Percentiles rank a stretch among this genome's conserved stretches.
Conservation (phyloP, 2,888 invertebrate genomes). For the Yponomeuta sedellus region DNA sequence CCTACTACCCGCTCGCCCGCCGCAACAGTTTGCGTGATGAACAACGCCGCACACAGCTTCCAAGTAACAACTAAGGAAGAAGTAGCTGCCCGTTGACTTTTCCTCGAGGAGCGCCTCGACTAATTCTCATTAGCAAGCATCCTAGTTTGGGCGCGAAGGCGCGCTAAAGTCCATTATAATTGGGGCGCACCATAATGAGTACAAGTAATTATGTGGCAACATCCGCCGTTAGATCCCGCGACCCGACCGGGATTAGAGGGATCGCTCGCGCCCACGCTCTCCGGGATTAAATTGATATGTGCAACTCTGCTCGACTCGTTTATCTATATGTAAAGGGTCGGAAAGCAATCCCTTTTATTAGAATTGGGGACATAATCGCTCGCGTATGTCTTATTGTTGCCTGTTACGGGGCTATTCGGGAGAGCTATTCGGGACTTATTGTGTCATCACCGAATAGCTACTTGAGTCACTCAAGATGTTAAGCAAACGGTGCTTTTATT, state of each 20-base stretch:
- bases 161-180: conserved; percentile 34
- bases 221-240: conserved; percentile 52
- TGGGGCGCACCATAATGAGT: conserved; percentile 45
- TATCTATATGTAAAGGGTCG: conserved; percentile 66
- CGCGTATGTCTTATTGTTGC: conserved; percentile 60
- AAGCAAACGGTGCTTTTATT: conserved; percentile 30
- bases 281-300: conserved; percentile 70
- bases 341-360: conserved; percentile 66
- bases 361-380: conserved; percentile 59
- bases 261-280: conserved; percentile 53
- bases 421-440: conserved; percentile 49
- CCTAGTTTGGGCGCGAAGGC: conserved; percentile 25
- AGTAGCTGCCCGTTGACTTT: conserved; percentile 1
- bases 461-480: conserved; percentile 32
- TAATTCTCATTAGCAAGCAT: conserved; percentile 25
- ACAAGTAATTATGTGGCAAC: conserved; percentile 67
- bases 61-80: background rate
- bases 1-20: background rate
- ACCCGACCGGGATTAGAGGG: conserved; percentile 61
- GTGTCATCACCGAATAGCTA: conserved; percentile 42
- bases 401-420: conserved; percentile 45
- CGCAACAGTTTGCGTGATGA: conserved; percentile 3
- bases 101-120: conserved; percentile 7
- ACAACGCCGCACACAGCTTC: background rate
- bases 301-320: conserved; percentile 61